These are phyloP conservation scores for Erythrocebus patas DNA, from an alignment of 2,113 vertebrate species.

Conservation along the genomic window DNA sequence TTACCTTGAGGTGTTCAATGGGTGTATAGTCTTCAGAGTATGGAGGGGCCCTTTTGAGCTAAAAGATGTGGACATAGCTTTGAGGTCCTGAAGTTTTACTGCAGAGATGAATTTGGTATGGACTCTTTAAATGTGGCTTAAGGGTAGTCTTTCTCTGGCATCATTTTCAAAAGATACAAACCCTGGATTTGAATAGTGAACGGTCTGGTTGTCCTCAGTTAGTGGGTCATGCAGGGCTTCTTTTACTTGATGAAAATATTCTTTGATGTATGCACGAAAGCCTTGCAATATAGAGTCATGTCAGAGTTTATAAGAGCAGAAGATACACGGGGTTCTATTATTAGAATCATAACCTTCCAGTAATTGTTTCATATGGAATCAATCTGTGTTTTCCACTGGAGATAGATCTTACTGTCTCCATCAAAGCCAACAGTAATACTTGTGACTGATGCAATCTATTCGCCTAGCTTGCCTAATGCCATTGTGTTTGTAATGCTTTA, in stretches of 20 bases:
- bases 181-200: background rate
- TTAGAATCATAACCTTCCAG: background rate
- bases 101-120: background rate
- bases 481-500: background rate
- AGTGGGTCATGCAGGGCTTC: background rate
- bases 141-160: background rate
- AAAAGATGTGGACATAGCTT: background rate
- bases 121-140: background rate
- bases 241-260: background rate
- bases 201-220: background rate
- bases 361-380: background rate
- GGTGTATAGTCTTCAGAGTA: background rate
- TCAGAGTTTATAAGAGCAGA: background rate
- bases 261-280: background rate
- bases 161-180: background rate
- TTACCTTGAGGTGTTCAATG: background rate
- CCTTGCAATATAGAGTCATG: background rate
- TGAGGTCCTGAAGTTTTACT: background rate
- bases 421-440: background rate
- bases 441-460: background rate
- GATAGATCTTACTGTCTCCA: background rate
- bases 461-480: background rate
- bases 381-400: background rate
- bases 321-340: background rate
- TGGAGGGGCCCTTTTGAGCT: background rate